Evolutionary conservation across 2,888 invertebrate species (phyloP), one percentile per base, ranked within the genome.

Genomic region (Leptinotarsa rubiginosa): DNA sequence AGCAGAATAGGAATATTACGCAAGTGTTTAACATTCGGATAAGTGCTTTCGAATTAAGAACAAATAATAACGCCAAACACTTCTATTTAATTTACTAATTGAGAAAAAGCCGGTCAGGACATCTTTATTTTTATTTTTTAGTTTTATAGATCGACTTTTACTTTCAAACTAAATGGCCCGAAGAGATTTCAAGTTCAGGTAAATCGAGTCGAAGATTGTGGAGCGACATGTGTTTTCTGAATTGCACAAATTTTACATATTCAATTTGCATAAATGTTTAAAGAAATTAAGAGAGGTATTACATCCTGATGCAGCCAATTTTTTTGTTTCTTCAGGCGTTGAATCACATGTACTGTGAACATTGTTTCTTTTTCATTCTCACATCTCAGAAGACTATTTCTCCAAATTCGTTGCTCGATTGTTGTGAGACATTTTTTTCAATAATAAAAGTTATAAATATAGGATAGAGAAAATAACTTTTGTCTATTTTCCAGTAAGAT

Each of bases 1-100:
- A 70, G 47, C 68, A 74, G 47, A 70, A 68, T 54, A 49, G 47
- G 69, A 65, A 41, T 62, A 71, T 75, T 77, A 66, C 65, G 68
- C 70, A 70, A 77, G 65, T 62, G 69, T 75, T 73, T 77, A 68
- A 62, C 68, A 71, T 75, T 70, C 68, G 47, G 56, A 69, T 69
- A 56, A 52, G 47, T 41, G 59, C 47, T 56, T 69, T 69, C 69
- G 31, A 69, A 69, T 69, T 47, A 41, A 56, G 56, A 69, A 69
- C 56, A 41, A 56, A 69, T 62, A 41, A 62, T 62, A 62, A 62
- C 25, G 41, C 62, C 62, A 62, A 56, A 62, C 62, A 62, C 62
- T 16, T n/a, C 25, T 62, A n/a, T 62, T 62, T 62, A 62, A 62
- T 62, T 16, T 62, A 62, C 62, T 62, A 62, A 62, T 62, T 62